Percentiles rank a stretch among this genome's conserved stretches.
Conservation (phyloP, 1,140 invertebrate species). For the Mya arenaria region DNA sequence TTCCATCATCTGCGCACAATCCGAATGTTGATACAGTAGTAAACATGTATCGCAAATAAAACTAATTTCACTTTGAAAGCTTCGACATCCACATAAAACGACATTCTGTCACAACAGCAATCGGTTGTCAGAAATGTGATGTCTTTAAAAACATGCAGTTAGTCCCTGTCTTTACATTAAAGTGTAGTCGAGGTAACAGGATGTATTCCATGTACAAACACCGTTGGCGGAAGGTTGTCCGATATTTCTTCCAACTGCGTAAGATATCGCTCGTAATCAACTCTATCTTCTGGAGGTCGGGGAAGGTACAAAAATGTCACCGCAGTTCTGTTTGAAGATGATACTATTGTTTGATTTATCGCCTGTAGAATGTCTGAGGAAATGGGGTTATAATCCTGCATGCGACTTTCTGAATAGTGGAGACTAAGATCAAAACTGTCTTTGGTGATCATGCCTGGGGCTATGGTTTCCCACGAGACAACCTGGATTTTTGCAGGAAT, state of each 20-base stretch:
- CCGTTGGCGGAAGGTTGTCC: conserved; percentile 92
- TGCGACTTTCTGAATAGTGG: conserved; percentile 52
- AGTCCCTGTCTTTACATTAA: no score
- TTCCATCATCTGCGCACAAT: no score
- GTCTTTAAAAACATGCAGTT: no score
- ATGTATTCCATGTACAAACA: conserved; percentile 96
- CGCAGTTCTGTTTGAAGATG: conserved; percentile 88
- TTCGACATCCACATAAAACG: no score
- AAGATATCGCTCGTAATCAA: conserved; percentile 84
- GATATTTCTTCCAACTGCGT: conserved; percentile 91
- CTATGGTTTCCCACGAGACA: conserved; percentile 83
- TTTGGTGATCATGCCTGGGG: conserved; percentile 67
- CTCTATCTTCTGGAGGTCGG: conserved; percentile 84
- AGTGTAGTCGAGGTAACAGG: conserved; percentile 98
- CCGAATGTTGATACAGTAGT: no score
- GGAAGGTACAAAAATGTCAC: conserved; percentile 93
- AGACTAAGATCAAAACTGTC: conserved; percentile 29
- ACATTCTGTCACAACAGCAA: no score
- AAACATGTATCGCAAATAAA: no score
- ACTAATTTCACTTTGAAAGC: no score
- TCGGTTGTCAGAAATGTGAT: no score
- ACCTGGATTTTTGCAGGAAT: conserved; percentile 84
- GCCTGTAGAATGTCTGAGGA: conserved; percentile 82
- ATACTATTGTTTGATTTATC: conserved; percentile 89
- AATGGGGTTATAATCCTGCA: conserved; percentile 67